Evolutionary conservation across 2,113 vertebrate genomes (phyloP), one percentile per base, ranked within the genome.

Genomic region (Thunnus maccoyii): DNA sequence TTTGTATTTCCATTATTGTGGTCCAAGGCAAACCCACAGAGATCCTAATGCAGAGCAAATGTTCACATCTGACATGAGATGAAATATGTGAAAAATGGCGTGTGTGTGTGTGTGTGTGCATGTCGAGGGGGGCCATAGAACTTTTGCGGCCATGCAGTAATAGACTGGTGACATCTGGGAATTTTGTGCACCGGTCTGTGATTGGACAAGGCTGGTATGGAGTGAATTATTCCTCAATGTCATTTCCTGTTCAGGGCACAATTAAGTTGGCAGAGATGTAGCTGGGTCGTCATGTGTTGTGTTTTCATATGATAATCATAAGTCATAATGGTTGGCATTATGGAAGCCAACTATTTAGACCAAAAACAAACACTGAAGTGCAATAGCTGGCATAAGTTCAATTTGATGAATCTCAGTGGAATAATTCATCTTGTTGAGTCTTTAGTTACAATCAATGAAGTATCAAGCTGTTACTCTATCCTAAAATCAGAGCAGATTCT

Each of bases 1-100:
- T 90, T 92, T 91, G 84, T 91, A 90, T 91, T 92, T 86, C 92
- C 87, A 94, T 92, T 94, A 88, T 90, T 90, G 82, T 80, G 84
- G 82, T 87, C 88, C 76, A 84, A 82, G 83, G 90, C 86, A 89
- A 92, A 85, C 80, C 87, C 89, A 78, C 83, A 84, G 87, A 90
- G 91, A 80, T 82, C 57, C 85, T 89, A 92, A 91, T 89, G 87
- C 90, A 86, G 85, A 90, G 92, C 84, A 90, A 94, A 94, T 90
- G 91, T 90, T 91, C 88, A 84, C 84, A 81, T 89, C 84, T 87
- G 90, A 92, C 90, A 91, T 55, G n/a, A 87, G 80, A 90, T 87
- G 85, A 90, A 92, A 91, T 88, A 89, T 83, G 67, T 78, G 88
- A 80, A 87, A 30, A 76, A 80, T 80, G 30, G 15, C 74, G 25